phyloP scores from a whole-genome alignment of 2,113 vertebrate genomes.

The Eolophus roseicapilla region DNA sequence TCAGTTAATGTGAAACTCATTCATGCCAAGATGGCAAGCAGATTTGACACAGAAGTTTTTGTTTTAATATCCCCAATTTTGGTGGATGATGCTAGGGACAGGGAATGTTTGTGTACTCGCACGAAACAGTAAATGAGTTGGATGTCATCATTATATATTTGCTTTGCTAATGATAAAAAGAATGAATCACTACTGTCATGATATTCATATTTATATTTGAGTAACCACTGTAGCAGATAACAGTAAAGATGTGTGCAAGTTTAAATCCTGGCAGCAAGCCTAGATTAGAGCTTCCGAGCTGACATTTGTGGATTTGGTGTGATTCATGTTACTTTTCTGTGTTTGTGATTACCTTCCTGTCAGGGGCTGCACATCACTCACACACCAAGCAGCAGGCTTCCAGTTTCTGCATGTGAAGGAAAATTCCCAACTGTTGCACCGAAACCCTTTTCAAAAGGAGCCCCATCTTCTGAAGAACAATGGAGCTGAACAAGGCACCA shows the following conservation, averaged over 20 bases:
- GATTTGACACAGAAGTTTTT: neutral
- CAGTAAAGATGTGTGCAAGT: neutral
- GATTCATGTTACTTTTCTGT: neutral
- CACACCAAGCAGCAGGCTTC: neutral
- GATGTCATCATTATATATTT: neutral
- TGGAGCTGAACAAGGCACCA: accelerated
- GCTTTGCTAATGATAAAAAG: constrained; percentile 38
- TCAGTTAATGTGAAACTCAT: neutral
- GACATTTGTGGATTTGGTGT: neutral
- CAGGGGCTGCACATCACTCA: neutral
- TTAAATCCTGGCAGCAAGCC: neutral
- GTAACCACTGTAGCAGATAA: neutral
- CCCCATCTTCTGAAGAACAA: accelerated
- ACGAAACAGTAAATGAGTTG: neutral
- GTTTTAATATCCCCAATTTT: neutral
- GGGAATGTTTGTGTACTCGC: neutral
- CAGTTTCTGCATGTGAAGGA: neutral
- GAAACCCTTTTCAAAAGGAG: neutral
- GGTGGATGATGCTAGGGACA: neutral
- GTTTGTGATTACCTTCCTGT: neutral
- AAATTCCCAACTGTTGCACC: constrained; percentile 18
- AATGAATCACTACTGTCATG: constrained; percentile 6
- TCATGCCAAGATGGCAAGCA: neutral
- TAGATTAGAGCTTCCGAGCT: neutral
- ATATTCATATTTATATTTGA: neutral